These are phyloP conservation scores for Zaprionus camerounensis DNA, from an alignment of 1,140 invertebrate genomes.

Conservation along the genomic window DNA sequence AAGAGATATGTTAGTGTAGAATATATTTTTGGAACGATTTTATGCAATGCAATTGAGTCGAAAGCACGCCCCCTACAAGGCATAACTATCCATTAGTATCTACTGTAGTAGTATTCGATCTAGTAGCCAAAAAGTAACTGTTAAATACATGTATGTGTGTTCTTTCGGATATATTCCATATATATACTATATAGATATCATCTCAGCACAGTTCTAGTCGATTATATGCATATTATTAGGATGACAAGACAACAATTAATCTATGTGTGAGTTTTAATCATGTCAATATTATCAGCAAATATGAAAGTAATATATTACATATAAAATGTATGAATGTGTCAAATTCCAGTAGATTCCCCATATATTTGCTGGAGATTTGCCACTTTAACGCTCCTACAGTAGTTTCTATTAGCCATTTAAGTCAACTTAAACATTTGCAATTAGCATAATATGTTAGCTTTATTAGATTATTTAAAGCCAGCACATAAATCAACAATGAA, in stretches of 20 bases:
- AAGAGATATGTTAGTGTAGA: constrained; percentile 39
- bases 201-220: constrained; percentile 75
- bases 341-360: constrained; percentile 1
- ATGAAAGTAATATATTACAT: neutral
- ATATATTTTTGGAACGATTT: constrained; percentile 76
- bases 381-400: neutral
- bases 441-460: constrained; percentile 39
- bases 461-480: constrained; percentile 45
- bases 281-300: neutral
- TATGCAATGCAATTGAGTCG: constrained; percentile 26
- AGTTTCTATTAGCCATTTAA: constrained; percentile 23
- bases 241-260: constrained; percentile 18
- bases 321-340: neutral
- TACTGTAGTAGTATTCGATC: neutral
- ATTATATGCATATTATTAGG: constrained; percentile 11
- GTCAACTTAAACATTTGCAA: constrained; percentile 27
- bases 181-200: constrained; percentile 20
- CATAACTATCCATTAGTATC: neutral
- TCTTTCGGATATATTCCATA: constrained; percentile 14
- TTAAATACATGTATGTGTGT: constrained; percentile 19
- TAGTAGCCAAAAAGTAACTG: constrained; percentile 20
- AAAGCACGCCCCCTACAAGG: neutral
- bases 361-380: constrained; percentile 16
- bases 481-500: constrained; percentile 30
- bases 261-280: constrained; percentile 14